A percentile compares a stretch with the other conserved stretches of the same genome.
Conservation (phyloP, 2,888 invertebrate species). For the Calliphora vomitoria region DNA sequence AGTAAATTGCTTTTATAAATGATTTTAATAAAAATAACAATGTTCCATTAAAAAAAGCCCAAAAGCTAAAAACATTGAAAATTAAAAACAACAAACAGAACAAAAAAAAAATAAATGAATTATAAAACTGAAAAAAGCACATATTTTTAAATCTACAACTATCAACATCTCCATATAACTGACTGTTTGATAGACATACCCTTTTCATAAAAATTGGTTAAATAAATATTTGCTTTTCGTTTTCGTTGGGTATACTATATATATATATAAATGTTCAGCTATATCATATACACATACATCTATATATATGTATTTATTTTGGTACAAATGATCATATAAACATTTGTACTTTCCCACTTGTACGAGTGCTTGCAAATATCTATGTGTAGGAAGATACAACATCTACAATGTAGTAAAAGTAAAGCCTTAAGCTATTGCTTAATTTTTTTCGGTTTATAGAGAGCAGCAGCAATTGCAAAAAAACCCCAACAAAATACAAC, state of each 20-base stretch:
- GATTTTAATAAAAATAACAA: neutral
- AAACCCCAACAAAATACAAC: constrained; percentile 39
- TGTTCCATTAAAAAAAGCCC: constrained; percentile 15
- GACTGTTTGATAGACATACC: constrained; percentile 41
- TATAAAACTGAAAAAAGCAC: constrained; percentile 2
- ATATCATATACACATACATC: no score
- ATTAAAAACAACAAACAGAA: neutral
- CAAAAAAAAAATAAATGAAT: neutral
- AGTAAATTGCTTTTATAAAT: constrained; percentile 14
- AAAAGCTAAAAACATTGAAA: constrained; percentile 50
- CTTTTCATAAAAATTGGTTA: constrained; percentile 31
- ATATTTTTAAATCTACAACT: neutral
- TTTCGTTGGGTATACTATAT: no score
- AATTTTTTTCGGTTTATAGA: constrained; percentile 59
- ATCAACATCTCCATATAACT: constrained; percentile 28
- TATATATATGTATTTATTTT: neutral
- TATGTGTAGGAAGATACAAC: constrained; percentile 9
- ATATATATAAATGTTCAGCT: neutral
- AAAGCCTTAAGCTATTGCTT: constrained; percentile 67
- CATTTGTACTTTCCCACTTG: constrained; percentile 5
- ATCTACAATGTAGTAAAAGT: constrained; percentile 40
- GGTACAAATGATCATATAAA: constrained; percentile 11
- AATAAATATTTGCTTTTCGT: constrained; percentile 26
- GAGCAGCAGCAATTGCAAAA: constrained; percentile 28
- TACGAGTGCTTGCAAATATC: neutral